Conservation (phyloP, 2,113 vertebrate species). For the Microtus oregoni region DNA sequence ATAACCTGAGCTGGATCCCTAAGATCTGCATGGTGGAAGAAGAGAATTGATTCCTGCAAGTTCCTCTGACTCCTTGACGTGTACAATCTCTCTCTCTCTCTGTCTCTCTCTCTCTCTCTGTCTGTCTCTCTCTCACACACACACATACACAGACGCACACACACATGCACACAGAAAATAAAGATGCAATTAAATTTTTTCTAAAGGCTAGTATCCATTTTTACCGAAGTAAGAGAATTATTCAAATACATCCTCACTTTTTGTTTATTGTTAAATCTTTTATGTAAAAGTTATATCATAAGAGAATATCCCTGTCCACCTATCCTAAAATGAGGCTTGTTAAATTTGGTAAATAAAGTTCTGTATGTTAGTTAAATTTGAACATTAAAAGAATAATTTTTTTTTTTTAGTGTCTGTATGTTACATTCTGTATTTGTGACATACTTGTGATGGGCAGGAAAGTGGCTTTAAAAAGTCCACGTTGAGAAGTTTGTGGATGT, state of each 20-base stretch:
- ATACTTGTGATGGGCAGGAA: neutral
- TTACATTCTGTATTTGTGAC: neutral
- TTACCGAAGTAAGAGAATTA: neutral
- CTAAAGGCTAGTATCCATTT: neutral
- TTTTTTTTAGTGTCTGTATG: neutral
- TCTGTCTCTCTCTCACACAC: neutral
- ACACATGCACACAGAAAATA: neutral
- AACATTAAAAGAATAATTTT: slow-evolving; percentile 12
- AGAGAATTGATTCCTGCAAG: neutral
- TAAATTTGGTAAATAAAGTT: slow-evolving; percentile 39
- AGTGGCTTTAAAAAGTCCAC: neutral
- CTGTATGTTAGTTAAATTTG: neutral
- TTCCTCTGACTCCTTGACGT: neutral
- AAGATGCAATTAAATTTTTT: neutral
- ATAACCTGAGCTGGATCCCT: neutral
- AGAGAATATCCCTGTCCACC: neutral
- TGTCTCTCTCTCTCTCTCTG: neutral
- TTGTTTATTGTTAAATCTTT: slow-evolving; percentile 14
- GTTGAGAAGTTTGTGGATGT: neutral
- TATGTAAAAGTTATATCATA: neutral
- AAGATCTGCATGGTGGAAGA: neutral
- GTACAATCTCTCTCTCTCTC: neutral
- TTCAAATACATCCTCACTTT: neutral
- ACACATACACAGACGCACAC: neutral
- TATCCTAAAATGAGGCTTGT: neutral